Evolutionary conservation across 2,888 invertebrate genomes (phyloP).

Genomic region (Vesta saturnalis): DNA sequence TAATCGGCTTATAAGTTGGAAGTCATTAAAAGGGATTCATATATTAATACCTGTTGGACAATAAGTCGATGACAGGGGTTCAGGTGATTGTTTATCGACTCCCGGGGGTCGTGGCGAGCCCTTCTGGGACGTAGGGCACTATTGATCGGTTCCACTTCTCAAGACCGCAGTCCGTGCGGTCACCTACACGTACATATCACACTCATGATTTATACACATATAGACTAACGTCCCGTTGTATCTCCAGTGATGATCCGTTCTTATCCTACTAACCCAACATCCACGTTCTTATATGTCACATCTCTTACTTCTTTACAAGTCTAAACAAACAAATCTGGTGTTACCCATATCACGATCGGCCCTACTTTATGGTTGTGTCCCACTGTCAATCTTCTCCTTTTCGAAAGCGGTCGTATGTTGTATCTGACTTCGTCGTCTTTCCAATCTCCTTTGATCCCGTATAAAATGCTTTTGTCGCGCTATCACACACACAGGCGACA

Average conservation of each 20-base stretch:
- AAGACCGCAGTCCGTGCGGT: conserved; percentile 50
- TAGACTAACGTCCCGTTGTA: conserved; percentile 43
- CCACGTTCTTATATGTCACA: conserved; percentile 33
- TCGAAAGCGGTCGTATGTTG: conserved; percentile 34
- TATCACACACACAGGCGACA: conserved; percentile 19
- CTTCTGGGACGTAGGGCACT: conserved; percentile 44
- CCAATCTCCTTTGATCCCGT: conserved; percentile 34
- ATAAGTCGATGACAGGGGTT: conserved; percentile 53
- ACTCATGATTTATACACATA: conserved; percentile 54
- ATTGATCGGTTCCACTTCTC: conserved; percentile 50
- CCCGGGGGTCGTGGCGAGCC: conserved; percentile 40
- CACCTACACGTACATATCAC: conserved; percentile 54
- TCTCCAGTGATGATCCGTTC: conserved; percentile 31
- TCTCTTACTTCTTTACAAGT: conserved; percentile 21
- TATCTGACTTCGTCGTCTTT: conserved; percentile 33
- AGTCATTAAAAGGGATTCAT: conserved; percentile 46
- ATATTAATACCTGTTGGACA: conserved; percentile 56
- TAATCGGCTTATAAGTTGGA: conserved; percentile 17
- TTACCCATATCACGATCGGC: conserved; percentile 31
- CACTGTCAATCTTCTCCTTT: conserved; percentile 38
- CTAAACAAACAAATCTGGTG: conserved; percentile 29
- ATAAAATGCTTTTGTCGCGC: conserved; percentile 28
- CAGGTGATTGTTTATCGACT: conserved; percentile 53
- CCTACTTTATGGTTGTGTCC: conserved; percentile 35
- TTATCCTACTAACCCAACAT: no score